Conservation (phyloP, 2,797 vertebrate species). For the Limosa lapponica region DNA sequence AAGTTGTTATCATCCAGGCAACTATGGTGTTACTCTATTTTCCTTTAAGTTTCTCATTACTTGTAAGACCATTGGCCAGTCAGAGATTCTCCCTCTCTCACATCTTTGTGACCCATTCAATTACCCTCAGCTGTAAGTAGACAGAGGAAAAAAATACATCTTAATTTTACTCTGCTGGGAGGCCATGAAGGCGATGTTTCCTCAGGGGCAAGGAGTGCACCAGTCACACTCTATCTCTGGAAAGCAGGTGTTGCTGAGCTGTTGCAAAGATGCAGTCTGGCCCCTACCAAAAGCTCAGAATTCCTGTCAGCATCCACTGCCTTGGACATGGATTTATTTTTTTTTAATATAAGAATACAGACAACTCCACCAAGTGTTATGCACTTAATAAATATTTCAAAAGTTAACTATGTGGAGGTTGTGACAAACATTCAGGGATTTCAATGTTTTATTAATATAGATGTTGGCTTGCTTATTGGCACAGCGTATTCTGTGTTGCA, state of each 20-base stretch:
- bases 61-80: background rate
- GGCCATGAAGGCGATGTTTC: background rate
- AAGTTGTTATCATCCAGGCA: background rate
- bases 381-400: background rate
- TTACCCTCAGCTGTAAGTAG: background rate
- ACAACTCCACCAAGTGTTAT: background rate
- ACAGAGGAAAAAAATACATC: accelerated
- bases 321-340: background rate
- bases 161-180: background rate
- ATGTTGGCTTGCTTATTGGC: background rate
- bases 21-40: accelerated
- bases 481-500: background rate
- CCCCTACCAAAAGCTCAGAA: background rate
- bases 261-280: background rate
- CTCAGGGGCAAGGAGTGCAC: background rate
- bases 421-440: background rate
- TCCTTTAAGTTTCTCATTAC: background rate
- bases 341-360: background rate
- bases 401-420: background rate
- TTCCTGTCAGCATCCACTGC: background rate
- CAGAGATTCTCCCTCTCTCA: background rate
- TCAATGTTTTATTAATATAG: background rate
- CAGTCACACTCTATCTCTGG: background rate
- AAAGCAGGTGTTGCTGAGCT: background rate
- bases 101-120: background rate